These are phyloP conservation scores for Archips crataeganus DNA, from an alignment of 2,888 invertebrate species.

Conservation along the genomic window DNA sequence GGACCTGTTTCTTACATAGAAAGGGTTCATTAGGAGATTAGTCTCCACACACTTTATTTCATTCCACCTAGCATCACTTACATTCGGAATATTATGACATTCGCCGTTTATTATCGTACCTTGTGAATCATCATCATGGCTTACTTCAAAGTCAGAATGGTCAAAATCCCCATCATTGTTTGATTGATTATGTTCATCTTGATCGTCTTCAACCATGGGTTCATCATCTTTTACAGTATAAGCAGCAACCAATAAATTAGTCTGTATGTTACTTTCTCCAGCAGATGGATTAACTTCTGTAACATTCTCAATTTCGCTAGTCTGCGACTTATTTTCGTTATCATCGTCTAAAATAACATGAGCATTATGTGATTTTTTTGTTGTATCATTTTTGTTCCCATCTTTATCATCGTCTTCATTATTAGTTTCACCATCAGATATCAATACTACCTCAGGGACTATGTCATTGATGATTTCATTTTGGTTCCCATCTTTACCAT, in stretches of 20 bases:
- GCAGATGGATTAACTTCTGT: neutral
- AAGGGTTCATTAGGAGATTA: constrained; percentile 1
- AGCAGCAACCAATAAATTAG: neutral
- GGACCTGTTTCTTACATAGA: neutral
- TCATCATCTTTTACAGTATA: neutral
- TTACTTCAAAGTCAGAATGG: neutral
- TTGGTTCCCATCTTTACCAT: neutral
- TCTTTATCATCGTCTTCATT: no score
- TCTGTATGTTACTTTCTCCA: neutral
- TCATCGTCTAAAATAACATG: neutral
- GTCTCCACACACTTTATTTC: constrained; percentile 19
- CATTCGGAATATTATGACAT: neutral
- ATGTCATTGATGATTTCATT: neutral
- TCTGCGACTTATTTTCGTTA: neutral
- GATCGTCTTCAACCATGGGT: neutral
- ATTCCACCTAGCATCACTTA: neutral
- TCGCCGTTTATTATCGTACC: constrained; percentile 1
- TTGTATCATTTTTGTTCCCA: neutral
- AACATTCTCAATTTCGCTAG: neutral
- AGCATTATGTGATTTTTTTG: neutral
- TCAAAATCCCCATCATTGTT: neutral
- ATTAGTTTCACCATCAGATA: constrained; percentile 24
- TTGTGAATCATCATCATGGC: constrained; percentile 11
- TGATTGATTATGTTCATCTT: constrained; percentile 5
- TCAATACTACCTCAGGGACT: constrained; percentile 14